Conservation (phyloP, 2,888 invertebrate genomes). For the Micropterix aruncella region DNA sequence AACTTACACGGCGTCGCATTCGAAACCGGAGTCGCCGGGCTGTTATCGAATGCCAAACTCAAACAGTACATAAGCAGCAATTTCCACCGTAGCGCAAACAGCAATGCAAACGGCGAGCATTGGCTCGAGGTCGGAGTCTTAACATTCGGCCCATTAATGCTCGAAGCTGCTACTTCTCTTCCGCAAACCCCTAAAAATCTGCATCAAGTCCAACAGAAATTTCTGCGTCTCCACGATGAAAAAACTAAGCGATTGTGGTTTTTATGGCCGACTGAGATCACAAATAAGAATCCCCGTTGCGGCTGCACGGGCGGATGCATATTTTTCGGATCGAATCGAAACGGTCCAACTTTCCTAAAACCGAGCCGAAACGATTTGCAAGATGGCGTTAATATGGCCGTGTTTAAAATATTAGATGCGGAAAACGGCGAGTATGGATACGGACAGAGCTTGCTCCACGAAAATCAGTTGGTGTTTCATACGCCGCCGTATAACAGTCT, state of each 20-base stretch:
- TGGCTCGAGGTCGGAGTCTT: slow-evolving; percentile 91
- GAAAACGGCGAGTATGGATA: slow-evolving; percentile 76
- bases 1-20: slow-evolving; percentile 92
- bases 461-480: slow-evolving; percentile 76
- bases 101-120: slow-evolving; percentile 40
- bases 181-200: slow-evolving; percentile 64
- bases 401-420: slow-evolving; percentile 56
- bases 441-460: slow-evolving; percentile 85
- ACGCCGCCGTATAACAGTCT: slow-evolving; percentile 76
- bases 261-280: slow-evolving; percentile 65
- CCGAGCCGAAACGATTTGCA: slow-evolving; percentile 66
- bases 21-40: slow-evolving; percentile 75
- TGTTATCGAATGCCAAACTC: slow-evolving; percentile 59
- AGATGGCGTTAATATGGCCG: slow-evolving; percentile 73
- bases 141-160: slow-evolving; percentile 75
- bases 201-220: slow-evolving; percentile 69
- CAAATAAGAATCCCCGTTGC: slow-evolving; percentile 57
- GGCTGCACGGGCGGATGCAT: slow-evolving; percentile 92
- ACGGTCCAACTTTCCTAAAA: slow-evolving; percentile 79
- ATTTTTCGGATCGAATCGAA: slow-evolving; percentile 88
- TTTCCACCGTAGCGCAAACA: slow-evolving; percentile 36
- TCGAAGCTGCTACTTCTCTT: slow-evolving; percentile 79
- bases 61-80: slow-evolving; percentile 53
- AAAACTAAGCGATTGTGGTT: slow-evolving; percentile 85
- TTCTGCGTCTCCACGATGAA: slow-evolving; percentile 71